phyloP scores from a whole-genome alignment of 2,113 vertebrate species.

The Rissa tridactyla region DNA sequence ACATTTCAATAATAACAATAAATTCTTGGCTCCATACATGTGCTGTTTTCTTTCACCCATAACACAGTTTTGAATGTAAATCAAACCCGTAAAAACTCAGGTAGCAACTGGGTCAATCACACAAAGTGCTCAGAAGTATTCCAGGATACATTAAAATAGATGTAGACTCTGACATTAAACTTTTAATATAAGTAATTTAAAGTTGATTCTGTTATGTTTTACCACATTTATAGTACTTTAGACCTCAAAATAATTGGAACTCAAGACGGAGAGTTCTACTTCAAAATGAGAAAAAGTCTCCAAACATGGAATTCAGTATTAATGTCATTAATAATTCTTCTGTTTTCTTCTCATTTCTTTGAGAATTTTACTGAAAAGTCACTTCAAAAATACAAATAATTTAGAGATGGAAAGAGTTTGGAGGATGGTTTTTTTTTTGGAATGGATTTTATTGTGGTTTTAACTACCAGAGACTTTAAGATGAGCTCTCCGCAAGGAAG shows the following conservation, averaged over 20 bases:
- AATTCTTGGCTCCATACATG: background rate
- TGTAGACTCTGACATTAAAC: background rate
- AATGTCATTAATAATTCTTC: background rate
- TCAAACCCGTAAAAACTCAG: background rate
- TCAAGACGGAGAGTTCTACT: background rate
- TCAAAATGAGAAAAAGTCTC: background rate
- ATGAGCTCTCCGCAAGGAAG: background rate
- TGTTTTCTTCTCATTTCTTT: background rate
- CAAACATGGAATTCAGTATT: background rate
- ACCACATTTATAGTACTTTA: background rate
- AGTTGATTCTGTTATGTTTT: background rate
- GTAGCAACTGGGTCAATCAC: background rate
- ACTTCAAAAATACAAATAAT: background rate
- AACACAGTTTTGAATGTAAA: background rate
- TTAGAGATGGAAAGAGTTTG: background rate
- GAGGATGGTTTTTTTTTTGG: background rate
- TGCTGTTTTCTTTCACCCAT: background rate
- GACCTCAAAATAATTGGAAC: background rate
- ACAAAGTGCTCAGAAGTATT: background rate
- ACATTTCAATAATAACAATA: background rate
- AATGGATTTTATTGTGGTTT: background rate
- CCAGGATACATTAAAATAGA: background rate
- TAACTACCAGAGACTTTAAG: background rate
- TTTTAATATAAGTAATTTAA: background rate
- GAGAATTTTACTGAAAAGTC: background rate